Evolutionary conservation across 2,113 vertebrate genomes (phyloP).

Genomic region (Microcebus lehilahytsara): DNA sequence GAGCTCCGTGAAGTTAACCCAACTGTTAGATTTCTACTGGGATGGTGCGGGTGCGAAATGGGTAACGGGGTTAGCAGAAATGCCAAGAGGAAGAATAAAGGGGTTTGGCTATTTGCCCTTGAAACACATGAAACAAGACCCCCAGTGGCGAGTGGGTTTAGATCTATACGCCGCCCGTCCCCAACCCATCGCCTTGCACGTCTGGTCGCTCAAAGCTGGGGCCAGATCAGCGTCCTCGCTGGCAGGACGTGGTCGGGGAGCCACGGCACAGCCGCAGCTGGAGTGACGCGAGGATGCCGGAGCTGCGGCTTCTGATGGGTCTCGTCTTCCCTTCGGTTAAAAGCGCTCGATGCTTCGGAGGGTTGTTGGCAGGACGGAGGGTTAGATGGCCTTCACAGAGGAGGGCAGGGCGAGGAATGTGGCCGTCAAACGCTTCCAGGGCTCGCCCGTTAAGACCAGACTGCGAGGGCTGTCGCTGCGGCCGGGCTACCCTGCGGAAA

Average conservation of each 20-base stretch:
- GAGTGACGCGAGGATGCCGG: slow-evolving; percentile 85
- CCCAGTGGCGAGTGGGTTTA: slow-evolving; percentile 84
- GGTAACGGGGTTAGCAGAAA: slow-evolving; percentile 90
- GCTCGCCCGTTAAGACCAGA: slow-evolving; percentile 89
- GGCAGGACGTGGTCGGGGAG: slow-evolving; percentile 87
- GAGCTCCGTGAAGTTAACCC: slow-evolving; percentile 87
- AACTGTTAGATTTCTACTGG: slow-evolving; percentile 82
- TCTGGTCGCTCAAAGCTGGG: slow-evolving; percentile 91
- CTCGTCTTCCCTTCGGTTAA: slow-evolving; percentile 91
- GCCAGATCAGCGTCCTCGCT: slow-evolving; percentile 87
- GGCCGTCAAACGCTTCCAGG: slow-evolving; percentile 89
- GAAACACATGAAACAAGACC: slow-evolving; percentile 84
- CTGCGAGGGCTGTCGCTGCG: slow-evolving; percentile 91
- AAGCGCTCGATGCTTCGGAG: slow-evolving; percentile 89
- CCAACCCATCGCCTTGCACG: slow-evolving; percentile 90
- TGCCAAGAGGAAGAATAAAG: slow-evolving; percentile 88
- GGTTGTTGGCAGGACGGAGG: slow-evolving; percentile 89
- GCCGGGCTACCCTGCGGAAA: slow-evolving; percentile 90
- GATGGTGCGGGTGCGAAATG: slow-evolving; percentile 89
- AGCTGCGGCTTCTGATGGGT: slow-evolving; percentile 88
- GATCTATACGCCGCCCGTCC: slow-evolving; percentile 88
- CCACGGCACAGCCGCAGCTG: slow-evolving; percentile 82
- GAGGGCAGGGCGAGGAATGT: slow-evolving; percentile 80
- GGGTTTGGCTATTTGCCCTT: slow-evolving; percentile 87
- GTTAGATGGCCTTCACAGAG: slow-evolving; percentile 85